phyloP scores from a whole-genome alignment of 1,140 invertebrate genomes.

The Orchesella cincta region DNA sequence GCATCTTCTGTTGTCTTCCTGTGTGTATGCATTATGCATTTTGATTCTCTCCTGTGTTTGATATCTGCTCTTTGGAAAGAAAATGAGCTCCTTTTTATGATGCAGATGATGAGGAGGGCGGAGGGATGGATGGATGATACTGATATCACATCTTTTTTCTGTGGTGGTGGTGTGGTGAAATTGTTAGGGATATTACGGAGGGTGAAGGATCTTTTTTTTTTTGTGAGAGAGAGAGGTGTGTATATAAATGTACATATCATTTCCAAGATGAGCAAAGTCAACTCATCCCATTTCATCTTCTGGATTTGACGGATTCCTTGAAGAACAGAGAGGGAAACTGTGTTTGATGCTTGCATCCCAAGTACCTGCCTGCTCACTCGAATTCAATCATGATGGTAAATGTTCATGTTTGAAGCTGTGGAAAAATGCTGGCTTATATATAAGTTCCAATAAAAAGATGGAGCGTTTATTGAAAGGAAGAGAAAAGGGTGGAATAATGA shows the following conservation, averaged over 20 bases:
- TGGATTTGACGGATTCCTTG: constrained; percentile 19
- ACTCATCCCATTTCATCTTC: constrained; percentile 12
- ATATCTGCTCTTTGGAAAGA: no score
- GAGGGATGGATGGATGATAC: background rate
- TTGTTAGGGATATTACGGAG: background rate
- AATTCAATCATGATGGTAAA: constrained; percentile 18
- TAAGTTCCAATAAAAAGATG: constrained; percentile 8
- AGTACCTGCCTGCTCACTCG: constrained; percentile 26
- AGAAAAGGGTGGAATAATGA: constrained; percentile 24
- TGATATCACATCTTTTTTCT: constrained; percentile 4
- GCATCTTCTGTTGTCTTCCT: background rate
- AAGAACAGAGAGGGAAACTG: background rate
- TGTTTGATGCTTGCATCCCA: constrained; percentile 27
- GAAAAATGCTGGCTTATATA: background rate
- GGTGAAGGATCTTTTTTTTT: background rate
- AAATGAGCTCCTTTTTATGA: background rate
- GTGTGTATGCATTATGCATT: constrained; percentile 26
- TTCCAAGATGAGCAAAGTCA: background rate
- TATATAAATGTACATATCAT: constrained; percentile 6
- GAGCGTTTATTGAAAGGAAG: background rate
- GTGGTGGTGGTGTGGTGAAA: background rate
- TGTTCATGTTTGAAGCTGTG: background rate
- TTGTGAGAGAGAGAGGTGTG: background rate
- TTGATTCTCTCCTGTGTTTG: no score
- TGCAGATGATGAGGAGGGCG: constrained; percentile 13